Evolutionary conservation across 2,888 invertebrate genomes (phyloP), one percentile per base, ranked within the genome.

Genomic region (Onchidella celtica): DNA sequence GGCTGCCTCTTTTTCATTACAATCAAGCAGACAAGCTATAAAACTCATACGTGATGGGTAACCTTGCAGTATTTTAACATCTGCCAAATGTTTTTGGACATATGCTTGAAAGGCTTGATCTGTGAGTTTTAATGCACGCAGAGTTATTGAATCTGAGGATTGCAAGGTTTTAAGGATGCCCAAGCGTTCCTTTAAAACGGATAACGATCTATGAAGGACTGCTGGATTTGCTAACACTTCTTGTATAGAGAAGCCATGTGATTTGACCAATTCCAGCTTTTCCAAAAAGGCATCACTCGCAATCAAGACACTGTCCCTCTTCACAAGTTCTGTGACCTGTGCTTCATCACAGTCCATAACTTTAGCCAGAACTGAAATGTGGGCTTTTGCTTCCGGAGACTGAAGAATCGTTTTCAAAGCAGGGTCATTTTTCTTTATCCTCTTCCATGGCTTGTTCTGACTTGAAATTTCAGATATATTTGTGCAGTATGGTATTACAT

Each of bases 301-400:
- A 24, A 73, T 17, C 36, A 61, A 24, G 27, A 6, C 1, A n/a
- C 73, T 73, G 24, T 73, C 36, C 61, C 73, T 57, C n/a, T n/a
- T 38, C 34, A 73, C 14, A 14, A 73, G 73, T n/a, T 73, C 61
- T 38, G 24, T 61, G 38, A 61, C 11, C 9, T 57, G 34, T 4
- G 1, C 6, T 38, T 73, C 59, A 38, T 59, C 59, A 73, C 73
- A 73, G 11, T 61, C 61, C 73, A 73, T 73, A 36, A 73, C n/a
- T 36, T 59, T 4, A 59, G 73, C 61, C 38, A 73, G 17, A 4
- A n/a, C 3, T 34, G 59, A 61, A 2, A 73, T n/a, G 57, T 27
- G 27, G 24, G 34, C 9, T 11, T 14, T 32, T 2, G 72, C 14
- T 2, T 32, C 72, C 3, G 57, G 34, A 27, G 14, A 57, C 1